A percentile compares a stretch with the other conserved stretches of the same genome.
Conservation (phyloP, 2,888 invertebrate genomes). For the Hybos culiciformis region DNA sequence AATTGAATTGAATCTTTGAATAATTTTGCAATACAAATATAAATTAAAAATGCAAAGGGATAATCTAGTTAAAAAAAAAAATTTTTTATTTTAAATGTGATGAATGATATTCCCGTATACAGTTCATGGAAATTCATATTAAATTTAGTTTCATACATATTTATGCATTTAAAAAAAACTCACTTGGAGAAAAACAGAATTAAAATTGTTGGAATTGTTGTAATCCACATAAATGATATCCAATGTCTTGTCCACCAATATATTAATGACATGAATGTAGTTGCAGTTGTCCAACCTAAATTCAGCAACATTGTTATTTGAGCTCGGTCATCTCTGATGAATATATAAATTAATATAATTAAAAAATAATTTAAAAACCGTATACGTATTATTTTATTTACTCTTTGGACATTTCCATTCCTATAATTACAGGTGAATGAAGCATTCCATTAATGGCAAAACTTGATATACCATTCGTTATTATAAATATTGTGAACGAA, state of each 20-base stretch:
- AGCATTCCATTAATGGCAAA: constrained; percentile 37
- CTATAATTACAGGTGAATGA: constrained; percentile 38
- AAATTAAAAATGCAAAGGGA: no score
- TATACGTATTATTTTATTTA: no score
- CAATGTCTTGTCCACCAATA: constrained; percentile 40
- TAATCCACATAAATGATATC: constrained; percentile 37
- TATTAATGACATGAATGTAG: constrained; percentile 38
- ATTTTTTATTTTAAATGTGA: no score
- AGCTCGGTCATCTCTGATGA: constrained; percentile 35
- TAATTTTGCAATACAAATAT: no score
- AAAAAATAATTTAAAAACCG: no score
- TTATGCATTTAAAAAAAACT: constrained; percentile 16
- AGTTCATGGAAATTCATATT: no score
- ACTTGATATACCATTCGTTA: constrained; percentile 35
- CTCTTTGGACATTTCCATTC: constrained; percentile 41
- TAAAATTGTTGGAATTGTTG: constrained; percentile 36
- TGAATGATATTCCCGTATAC: no score
- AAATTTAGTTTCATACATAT: no score
- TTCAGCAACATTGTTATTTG: constrained; percentile 39
- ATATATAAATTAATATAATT: no score
- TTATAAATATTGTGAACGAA: constrained; percentile 34
- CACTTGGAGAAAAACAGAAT: constrained; percentile 37
- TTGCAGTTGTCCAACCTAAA: constrained; percentile 40
- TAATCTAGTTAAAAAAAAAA: no score
- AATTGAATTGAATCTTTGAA: no score